Evolutionary conservation across 2,888 invertebrate species (phyloP), one percentile per base, ranked within the genome.

Genomic region (Tiphia femorata): DNA sequence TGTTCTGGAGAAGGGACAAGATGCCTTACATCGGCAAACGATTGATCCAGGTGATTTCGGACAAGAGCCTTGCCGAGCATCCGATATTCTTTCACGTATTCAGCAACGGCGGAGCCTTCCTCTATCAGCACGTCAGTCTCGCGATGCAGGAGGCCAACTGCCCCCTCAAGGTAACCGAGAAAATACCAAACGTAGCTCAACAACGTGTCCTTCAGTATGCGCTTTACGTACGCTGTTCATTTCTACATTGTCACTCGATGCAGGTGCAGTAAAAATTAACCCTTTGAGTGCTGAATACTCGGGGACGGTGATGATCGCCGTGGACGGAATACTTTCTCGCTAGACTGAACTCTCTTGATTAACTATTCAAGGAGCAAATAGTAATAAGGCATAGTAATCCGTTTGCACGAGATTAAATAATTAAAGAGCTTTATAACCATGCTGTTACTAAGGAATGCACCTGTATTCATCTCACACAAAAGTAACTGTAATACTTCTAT

Each of bases 11-110:
- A 58, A 84, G 88, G 10, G 85, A 86, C 46, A 87, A 88, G 65
- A 87, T 91, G 86, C 84, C 86, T 42, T 82, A 84, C 3, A 87
- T 90, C 53, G 91, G 90, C 2, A 87, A 87, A 64, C 88, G 89
- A 73, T 84, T 92, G 37, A 85, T 91, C 2, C 88, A 90, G 74
- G 82, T 91, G 17, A 85, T 92, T 48, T 81, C 85, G 38, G 91
- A 92, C 58, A 87, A 90, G 83, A 89, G 88, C 72, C 86, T 92
- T 57, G 88, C 90, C 75, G 86, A 87, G 27, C 91, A 91, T 81
- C 92, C 92, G 4, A 86, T 92, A 49, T 88, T 92, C 60, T 88
- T 92, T 77, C 92, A 92, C 73, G 86, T 90, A 52, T 92, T 92
- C 78, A 92, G 92, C 60, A 92, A 92, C 77, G 90, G 92, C n/a